phyloP scores from a whole-genome alignment of 37 sponge, comb jelly and placozoan genomes.

The Eunapius fragilis region DNA sequence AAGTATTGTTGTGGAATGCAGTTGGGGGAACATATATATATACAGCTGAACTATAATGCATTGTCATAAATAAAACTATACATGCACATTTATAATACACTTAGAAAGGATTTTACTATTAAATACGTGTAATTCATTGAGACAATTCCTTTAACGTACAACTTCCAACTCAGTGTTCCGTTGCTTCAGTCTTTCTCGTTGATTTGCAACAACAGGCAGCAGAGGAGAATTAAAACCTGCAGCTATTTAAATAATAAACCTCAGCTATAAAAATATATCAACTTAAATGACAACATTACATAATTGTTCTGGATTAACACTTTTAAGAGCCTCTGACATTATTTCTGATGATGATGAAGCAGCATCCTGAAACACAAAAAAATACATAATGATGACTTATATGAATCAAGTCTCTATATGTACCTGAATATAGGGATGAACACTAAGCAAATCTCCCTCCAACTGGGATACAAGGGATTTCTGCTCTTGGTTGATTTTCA shows the following conservation, averaged over 20 bases:
- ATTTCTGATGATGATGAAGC: conserved; percentile 32
- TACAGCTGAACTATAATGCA: too few relatives aligned
- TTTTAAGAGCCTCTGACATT: conserved; percentile 55
- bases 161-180: conserved; percentile 86
- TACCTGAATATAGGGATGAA: conserved; percentile 58
- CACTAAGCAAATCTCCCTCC: conserved; percentile 77
- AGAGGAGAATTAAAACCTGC: conserved; percentile 36
- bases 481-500: conserved; percentile 51
- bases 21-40: too few relatives aligned
- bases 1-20: too few relatives aligned
- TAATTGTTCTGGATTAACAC: conserved; percentile 1
- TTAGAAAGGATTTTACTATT: too few relatives aligned
- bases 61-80: too few relatives aligned
- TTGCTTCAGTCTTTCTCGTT: conserved; percentile 92
- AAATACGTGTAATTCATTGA: too few relatives aligned
- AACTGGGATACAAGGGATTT: conserved; percentile 75
- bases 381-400: background rate
- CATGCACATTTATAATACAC: too few relatives aligned
- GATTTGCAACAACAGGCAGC: conserved; percentile 91
- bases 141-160: conserved; percentile 10
- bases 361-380: background rate
- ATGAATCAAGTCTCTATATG: background rate
- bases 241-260: background rate
- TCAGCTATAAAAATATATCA: background rate
- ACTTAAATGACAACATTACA: background rate